Evolutionary conservation across 2,888 invertebrate species (phyloP).

Genomic region (Bombylius major): DNA sequence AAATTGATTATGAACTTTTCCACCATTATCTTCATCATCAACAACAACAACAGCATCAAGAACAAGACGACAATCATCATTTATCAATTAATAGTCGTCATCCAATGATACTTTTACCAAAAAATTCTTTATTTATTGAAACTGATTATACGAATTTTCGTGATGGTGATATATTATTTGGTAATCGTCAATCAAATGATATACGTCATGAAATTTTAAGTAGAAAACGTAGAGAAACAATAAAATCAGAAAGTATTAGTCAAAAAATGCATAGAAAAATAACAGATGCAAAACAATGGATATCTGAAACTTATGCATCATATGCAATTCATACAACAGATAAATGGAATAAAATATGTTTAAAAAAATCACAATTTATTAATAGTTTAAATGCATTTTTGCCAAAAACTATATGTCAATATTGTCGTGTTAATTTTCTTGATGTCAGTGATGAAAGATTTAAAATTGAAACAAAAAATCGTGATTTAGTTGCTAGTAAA

Average conservation of each 20-base stretch:
- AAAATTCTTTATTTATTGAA: slow-evolving; percentile 6
- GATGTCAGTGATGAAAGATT: slow-evolving; percentile 70
- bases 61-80: neutral
- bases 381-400: slow-evolving; percentile 67
- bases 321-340: slow-evolving; percentile 75
- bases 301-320: slow-evolving; percentile 74
- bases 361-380: slow-evolving; percentile 65
- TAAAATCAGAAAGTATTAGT: slow-evolving; percentile 39
- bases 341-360: slow-evolving; percentile 68
- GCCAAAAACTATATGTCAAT: slow-evolving; percentile 57
- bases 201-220: slow-evolving; percentile 40
- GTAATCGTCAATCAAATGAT: slow-evolving; percentile 41
- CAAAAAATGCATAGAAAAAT: slow-evolving; percentile 53
- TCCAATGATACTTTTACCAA: neutral
- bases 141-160: slow-evolving; percentile 26
- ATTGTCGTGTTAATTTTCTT: slow-evolving; percentile 62
- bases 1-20: neutral
- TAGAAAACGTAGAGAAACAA: slow-evolving; percentile 40
- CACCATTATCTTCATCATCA: neutral
- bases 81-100: neutral
- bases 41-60: neutral
- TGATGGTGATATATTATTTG: slow-evolving; percentile 43
- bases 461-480: slow-evolving; percentile 60
- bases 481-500: slow-evolving; percentile 65
- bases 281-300: slow-evolving; percentile 70